Evolutionary conservation across 1,140 invertebrate species (phyloP).

Genomic region (Venustaconcha ellipsiformis): DNA sequence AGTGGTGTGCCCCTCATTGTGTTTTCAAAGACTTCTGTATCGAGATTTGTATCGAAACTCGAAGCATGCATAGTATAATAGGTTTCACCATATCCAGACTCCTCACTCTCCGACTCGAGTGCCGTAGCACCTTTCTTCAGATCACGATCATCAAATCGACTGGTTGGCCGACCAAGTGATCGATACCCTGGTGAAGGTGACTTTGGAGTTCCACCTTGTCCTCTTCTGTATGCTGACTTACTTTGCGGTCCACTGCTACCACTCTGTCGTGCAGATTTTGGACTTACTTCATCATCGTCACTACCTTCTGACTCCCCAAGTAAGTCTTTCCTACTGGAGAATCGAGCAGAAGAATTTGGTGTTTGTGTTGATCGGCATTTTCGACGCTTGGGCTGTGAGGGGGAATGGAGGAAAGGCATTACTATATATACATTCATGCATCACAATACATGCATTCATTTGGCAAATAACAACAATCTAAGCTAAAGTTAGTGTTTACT

Average conservation of each 20-base stretch:
- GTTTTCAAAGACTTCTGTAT: slow-evolving; percentile 44
- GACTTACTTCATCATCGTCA: slow-evolving; percentile 40
- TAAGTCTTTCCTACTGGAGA: slow-evolving; percentile 35
- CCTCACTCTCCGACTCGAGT: slow-evolving; percentile 61
- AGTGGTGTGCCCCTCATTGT: slow-evolving; percentile 52
- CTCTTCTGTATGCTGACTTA: slow-evolving; percentile 31
- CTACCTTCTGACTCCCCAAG: slow-evolving; percentile 40
- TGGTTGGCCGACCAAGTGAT: slow-evolving; percentile 26
- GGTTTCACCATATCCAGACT: slow-evolving; percentile 65
- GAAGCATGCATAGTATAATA: slow-evolving; percentile 64
- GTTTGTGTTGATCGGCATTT: slow-evolving; percentile 52
- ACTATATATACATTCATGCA: slow-evolving; percentile 28
- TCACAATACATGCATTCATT: slow-evolving; percentile 1
- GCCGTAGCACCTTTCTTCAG: slow-evolving; percentile 45
- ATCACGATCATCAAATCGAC: slow-evolving; percentile 48
- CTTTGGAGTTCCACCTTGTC: slow-evolving; percentile 25
- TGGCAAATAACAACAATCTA: not conserved
- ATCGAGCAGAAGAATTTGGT: slow-evolving; percentile 35
- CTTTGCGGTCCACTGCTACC: slow-evolving; percentile 19
- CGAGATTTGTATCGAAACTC: slow-evolving; percentile 61
- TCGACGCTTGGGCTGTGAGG: slow-evolving; percentile 38
- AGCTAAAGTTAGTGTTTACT: not conserved
- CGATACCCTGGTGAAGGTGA: slow-evolving; percentile 26
- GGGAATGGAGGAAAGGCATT: slow-evolving; percentile 45
- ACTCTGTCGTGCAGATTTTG: slow-evolving; percentile 13